Conservation (phyloP, 2,113 vertebrate species). For the Glareola pratincola region DNA sequence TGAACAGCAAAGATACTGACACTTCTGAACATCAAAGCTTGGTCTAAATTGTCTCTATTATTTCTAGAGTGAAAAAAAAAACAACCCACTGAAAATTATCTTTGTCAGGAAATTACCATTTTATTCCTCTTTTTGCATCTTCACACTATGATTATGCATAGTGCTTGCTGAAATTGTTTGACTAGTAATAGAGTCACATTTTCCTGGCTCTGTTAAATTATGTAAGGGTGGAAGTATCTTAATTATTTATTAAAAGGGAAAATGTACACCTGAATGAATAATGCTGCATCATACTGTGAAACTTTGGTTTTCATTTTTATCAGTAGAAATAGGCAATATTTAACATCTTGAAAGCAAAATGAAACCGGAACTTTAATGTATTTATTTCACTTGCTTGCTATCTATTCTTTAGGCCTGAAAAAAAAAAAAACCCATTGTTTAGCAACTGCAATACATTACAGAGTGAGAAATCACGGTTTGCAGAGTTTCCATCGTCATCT, state of each 20-base stretch:
- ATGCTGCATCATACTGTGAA: neutral
- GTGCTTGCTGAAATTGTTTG: neutral
- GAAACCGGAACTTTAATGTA: neutral
- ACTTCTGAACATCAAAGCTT: slow-evolving; percentile 45
- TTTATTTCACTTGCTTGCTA: neutral
- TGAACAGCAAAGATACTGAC: slow-evolving; percentile 34
- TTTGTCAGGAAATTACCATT: neutral
- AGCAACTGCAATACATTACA: neutral
- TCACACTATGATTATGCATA: neutral
- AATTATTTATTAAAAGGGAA: neutral
- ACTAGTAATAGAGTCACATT: neutral
- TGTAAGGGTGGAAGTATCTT: neutral
- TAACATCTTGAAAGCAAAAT: neutral
- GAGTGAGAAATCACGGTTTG: neutral
- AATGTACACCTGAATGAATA: neutral
- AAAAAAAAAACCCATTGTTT: neutral
- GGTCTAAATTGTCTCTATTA: slow-evolving; percentile 21
- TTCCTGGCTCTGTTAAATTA: neutral
- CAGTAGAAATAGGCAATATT: neutral
- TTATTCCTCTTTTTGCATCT: neutral
- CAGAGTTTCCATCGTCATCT: neutral
- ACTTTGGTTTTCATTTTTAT: neutral
- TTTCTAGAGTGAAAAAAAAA: neutral
- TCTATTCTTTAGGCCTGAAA: neutral
- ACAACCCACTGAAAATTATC: neutral